Percentiles rank a stretch among this genome's conserved stretches.
Evolutionary conservation across 2,888 invertebrate species (phyloP).

Genomic region (Hoplodrina ambigua): DNA sequence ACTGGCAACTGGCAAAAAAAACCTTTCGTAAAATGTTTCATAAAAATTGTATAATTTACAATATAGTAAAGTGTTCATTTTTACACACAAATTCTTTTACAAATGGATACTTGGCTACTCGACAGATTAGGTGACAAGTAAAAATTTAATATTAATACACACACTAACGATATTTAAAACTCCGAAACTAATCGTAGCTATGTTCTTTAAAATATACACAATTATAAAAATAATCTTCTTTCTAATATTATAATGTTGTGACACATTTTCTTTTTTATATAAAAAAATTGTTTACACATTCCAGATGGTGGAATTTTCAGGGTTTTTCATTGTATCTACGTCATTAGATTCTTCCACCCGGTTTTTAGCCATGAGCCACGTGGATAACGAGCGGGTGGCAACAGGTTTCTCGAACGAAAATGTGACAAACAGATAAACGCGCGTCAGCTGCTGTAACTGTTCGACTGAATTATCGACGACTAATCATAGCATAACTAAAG

Average conservation of each 20-base stretch:
- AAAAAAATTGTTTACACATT: slow-evolving; percentile 29
- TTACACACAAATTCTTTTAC: slow-evolving; percentile 29
- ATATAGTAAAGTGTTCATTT: slow-evolving; percentile 11
- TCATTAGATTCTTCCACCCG: background rate
- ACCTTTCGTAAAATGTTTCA: background rate
- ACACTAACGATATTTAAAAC: slow-evolving; percentile 20
- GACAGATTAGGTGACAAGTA: slow-evolving; percentile 41
- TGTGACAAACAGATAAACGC: too few species aligned
- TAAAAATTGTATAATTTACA: background rate
- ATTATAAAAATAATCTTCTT: slow-evolving; percentile 32
- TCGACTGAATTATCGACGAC: too few species aligned
- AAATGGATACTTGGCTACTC: slow-evolving; percentile 30
- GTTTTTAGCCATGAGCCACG: background rate
- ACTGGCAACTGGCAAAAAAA: background rate
- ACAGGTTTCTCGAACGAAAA: too few species aligned
- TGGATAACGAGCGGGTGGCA: background rate
- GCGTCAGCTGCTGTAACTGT: too few species aligned
- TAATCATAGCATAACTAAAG: too few species aligned
- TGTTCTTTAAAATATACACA: slow-evolving; percentile 30
- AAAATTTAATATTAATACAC: slow-evolving; percentile 41
- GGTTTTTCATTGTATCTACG: background rate
- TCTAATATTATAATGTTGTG: slow-evolving; percentile 23
- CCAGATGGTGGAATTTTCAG: background rate
- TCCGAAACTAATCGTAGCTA: slow-evolving; percentile 26
- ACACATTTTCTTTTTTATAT: slow-evolving; percentile 28